Percentiles rank a stretch among this genome's conserved stretches.
Conservation (phyloP, 2,797 vertebrate genomes). For the Melanotaenia maccullochi region DNA sequence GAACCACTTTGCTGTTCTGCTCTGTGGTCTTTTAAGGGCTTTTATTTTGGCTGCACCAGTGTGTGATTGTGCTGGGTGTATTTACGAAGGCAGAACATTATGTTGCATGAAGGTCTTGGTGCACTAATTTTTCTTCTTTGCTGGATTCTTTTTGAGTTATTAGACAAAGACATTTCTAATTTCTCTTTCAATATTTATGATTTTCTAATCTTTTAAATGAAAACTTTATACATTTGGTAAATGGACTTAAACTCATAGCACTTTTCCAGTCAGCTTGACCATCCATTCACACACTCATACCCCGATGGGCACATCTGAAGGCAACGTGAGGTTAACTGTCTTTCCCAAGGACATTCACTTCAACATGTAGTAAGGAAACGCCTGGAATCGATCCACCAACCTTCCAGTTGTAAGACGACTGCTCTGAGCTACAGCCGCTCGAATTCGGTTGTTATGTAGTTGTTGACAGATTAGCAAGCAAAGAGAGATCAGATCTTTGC, state of each 20-base stretch:
- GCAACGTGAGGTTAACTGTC: too few species aligned
- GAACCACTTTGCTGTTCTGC: slow-evolving; percentile 30
- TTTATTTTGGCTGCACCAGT: slow-evolving; percentile 6
- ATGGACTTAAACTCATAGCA: too few species aligned
- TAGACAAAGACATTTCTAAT: background rate
- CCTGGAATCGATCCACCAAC: too few species aligned
- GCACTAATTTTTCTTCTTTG: background rate
- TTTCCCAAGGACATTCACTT: too few species aligned
- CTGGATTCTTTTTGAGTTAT: background rate
- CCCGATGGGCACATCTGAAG: too few species aligned
- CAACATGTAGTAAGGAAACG: too few species aligned
- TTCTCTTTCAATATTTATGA: background rate
- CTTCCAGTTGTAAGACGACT: too few species aligned
- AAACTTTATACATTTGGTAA: background rate
- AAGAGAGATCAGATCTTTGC: background rate
- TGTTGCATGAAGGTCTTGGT: background rate
- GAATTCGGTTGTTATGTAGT: background rate
- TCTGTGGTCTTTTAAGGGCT: slow-evolving; percentile 7
- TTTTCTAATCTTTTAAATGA: background rate
- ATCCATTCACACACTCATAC: too few species aligned
- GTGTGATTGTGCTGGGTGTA: background rate
- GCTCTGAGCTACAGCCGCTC: too few species aligned
- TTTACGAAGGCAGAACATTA: background rate
- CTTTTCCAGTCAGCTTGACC: too few species aligned
- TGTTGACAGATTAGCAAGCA: background rate